Evolutionary conservation across 2,888 invertebrate species (phyloP).

Genomic region (Leptarthrus brevirostris): DNA sequence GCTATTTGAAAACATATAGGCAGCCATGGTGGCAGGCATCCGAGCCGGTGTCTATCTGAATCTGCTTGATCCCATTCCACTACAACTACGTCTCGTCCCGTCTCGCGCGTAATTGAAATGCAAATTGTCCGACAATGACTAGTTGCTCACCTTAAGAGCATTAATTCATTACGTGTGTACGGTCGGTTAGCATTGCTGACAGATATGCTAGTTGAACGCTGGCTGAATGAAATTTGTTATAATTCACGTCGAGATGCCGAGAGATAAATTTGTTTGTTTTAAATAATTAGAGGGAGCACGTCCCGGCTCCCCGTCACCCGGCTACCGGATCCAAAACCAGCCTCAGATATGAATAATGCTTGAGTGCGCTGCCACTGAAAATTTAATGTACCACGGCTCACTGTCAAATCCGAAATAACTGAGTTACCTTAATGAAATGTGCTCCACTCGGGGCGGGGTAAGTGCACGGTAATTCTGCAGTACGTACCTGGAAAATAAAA

Average conservation of each 20-base stretch:
- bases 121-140: slow-evolving; percentile 45
- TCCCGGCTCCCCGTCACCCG: too few relatives aligned
- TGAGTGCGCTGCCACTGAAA: slow-evolving; percentile 14
- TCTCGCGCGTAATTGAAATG: slow-evolving; percentile 42
- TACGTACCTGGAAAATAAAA: slow-evolving; percentile 34
- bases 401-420: slow-evolving; percentile 37
- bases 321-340: too few relatives aligned
- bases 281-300: slow-evolving; percentile 15
- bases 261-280: slow-evolving; percentile 23
- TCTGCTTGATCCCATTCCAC: neutral
- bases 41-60: neutral
- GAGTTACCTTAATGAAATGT: slow-evolving; percentile 22
- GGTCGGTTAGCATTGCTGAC: slow-evolving; percentile 35
- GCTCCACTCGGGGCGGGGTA: neutral
- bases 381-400: slow-evolving; percentile 27
- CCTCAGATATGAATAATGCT: slow-evolving; percentile 27
- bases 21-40: neutral
- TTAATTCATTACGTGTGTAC: slow-evolving; percentile 37
- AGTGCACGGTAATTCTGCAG: neutral
- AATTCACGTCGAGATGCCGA: slow-evolving; percentile 30
- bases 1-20: too few relatives aligned
- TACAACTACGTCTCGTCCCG: neutral
- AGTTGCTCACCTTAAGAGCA: slow-evolving; percentile 44
- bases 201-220: slow-evolving; percentile 33
- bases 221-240: slow-evolving; percentile 25